Evolutionary conservation across 1,140 invertebrate genomes (phyloP).

Genomic region (Homalodisca vitripennis): DNA sequence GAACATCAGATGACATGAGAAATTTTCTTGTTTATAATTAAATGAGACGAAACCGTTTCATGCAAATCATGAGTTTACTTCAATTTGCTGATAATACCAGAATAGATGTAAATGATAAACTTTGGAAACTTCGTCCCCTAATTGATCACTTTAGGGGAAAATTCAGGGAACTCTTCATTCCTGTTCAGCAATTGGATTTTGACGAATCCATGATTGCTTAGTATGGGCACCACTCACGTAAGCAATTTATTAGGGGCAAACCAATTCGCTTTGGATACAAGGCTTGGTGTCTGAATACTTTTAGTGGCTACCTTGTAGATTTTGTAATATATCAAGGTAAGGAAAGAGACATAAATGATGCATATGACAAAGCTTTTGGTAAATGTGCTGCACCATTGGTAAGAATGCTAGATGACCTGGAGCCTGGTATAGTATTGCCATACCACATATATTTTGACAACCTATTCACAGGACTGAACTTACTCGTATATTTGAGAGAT

Average conservation of each 20-base stretch:
- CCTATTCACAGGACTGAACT: too few relatives aligned
- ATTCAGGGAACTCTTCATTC: constrained; percentile 37
- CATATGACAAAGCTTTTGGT: too few relatives aligned
- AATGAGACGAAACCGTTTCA: too few relatives aligned
- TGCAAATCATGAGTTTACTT: too few relatives aligned
- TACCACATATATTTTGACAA: too few relatives aligned
- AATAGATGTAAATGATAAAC: constrained; percentile 28
- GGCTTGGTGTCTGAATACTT: too few relatives aligned
- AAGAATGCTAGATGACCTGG: not conserved
- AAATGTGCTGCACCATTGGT: constrained; percentile 15
- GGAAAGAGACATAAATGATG: too few relatives aligned
- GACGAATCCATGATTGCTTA: constrained; percentile 41
- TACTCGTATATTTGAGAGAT: too few relatives aligned
- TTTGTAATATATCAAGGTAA: constrained; percentile 32
- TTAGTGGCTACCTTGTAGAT: constrained; percentile 29
- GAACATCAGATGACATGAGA: too few relatives aligned
- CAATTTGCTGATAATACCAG: too few relatives aligned
- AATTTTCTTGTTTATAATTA: too few relatives aligned
- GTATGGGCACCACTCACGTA: constrained; percentile 35
- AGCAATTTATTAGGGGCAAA: constrained; percentile 34
- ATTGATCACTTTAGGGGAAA: constrained; percentile 29
- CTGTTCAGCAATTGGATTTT: constrained; percentile 26
- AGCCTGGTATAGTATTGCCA: not conserved
- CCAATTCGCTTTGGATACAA: too few relatives aligned
- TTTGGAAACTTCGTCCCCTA: constrained; percentile 32